Evolutionary conservation across 1,140 invertebrate species (phyloP), one percentile per base, ranked within the genome.

Genomic region (Pogonognathellus flavescens): DNA sequence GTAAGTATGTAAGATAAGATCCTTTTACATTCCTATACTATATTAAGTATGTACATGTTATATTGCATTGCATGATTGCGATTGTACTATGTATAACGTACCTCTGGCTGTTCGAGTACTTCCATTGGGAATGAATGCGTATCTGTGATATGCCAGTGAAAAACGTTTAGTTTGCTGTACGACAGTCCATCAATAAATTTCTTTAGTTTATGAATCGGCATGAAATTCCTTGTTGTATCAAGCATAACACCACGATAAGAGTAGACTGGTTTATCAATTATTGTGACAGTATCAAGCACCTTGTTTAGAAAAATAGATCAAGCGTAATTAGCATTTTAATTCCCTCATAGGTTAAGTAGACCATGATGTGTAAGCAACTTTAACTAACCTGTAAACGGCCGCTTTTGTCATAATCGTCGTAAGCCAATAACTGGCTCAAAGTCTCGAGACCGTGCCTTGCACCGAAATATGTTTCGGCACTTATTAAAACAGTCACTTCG

Each of bases 381-480:
- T 41, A 41, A 6, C 31, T 41, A 41, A 66, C 62, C 62, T 66
- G 22, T 7, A 25, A 66, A 66, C 10, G 14, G 10, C 0, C 0
- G 2, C 0, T 0, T 9, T 76, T 31, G 1, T 82, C 62, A 53
- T 41, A 41, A 41, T 41, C 31, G 31, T 88, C 13, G 22, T 84
- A 89, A 1, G 86, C 89, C 11, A 94, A 92, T 80, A 96, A 89
- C 88, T 96, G 95, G 3, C 92, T 92, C 14, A 96, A 90, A 2
- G 95, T 95, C 90, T 96, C 95, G 59, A 96, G 90, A 16, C 91
- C 95, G 89, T 96, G 94, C 1, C 95, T 92, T 0, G 93, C 94
- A 1, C 95, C 95, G 89, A 93, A 96, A n/a, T 95, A 93, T 0
- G 94, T 95, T 11, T 89, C 89, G 0, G 94, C 93, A 9, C 90